Percentiles rank a stretch among this genome's conserved stretches.
These are phyloP conservation scores for Heterochromis multidens DNA, from an alignment of 2,113 vertebrate genomes.

Conservation along the genomic window DNA sequence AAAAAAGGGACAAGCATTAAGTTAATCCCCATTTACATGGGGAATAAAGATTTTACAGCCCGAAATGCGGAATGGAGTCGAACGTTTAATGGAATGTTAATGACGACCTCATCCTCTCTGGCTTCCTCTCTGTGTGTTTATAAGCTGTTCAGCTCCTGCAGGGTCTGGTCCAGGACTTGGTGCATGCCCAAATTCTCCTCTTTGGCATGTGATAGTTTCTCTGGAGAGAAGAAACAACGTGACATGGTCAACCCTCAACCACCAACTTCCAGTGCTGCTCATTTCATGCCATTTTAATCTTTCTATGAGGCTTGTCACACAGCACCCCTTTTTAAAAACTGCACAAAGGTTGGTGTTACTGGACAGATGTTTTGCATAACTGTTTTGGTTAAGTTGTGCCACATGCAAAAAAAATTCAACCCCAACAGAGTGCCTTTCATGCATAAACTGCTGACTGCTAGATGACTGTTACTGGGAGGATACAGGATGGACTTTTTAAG, in stretches of 20 bases:
- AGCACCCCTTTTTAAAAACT: neutral
- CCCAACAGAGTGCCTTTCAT: conserved; percentile 34
- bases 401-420: conserved; percentile 56
- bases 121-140: conserved; percentile 67
- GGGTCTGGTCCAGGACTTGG: conserved; percentile 92
- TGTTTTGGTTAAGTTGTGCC: conserved; percentile 48
- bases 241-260: conserved; percentile 8
- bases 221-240: conserved; percentile 62
- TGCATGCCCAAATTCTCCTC: conserved; percentile 91
- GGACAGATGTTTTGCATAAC: conserved; percentile 51
- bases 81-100: conserved; percentile 73
- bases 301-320: neutral
- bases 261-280: neutral
- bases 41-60: conserved; percentile 62
- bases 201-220: conserved; percentile 89
- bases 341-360: neutral
- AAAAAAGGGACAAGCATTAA: conserved; percentile 62
- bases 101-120: conserved; percentile 52
- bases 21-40: conserved; percentile 53
- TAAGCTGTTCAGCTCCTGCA: conserved; percentile 95
- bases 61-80: conserved; percentile 65
- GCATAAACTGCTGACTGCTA: conserved; percentile 20
- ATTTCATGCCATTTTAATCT: neutral
- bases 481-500: neutral
- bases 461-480: conserved; percentile 21